phyloP scores from a whole-genome alignment of 2,113 vertebrate species.

The Mola mola region DNA sequence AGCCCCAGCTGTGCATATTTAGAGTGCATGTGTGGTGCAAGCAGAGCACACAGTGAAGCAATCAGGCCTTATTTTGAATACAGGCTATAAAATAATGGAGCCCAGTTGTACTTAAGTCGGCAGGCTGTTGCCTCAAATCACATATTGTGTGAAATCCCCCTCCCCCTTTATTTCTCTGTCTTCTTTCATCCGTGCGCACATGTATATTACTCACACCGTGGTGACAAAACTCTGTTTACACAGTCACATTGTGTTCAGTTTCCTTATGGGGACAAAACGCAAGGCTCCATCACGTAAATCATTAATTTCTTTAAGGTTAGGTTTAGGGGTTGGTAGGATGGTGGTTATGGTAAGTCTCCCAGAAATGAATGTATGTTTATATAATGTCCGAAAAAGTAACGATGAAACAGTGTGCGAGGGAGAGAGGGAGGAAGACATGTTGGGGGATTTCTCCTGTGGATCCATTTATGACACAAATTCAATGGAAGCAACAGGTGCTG shows the following conservation, averaged over 20 bases:
- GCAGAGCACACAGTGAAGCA: slow-evolving; percentile 59
- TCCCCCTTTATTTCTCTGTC: not conserved
- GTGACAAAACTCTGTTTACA: not conserved
- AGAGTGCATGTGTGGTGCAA: slow-evolving; percentile 43
- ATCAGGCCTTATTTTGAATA: slow-evolving; percentile 52
- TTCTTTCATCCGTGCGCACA: slow-evolving; percentile 14
- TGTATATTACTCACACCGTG: slow-evolving; percentile 1
- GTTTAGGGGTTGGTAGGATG: no score
- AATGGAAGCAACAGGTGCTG: slow-evolving; percentile 73
- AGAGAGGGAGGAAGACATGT: no score
- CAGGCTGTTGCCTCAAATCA: slow-evolving; percentile 49
- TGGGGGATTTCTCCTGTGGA: slow-evolving; percentile 23
- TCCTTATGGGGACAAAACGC: not conserved
- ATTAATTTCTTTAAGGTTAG: no score
- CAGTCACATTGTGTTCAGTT: not conserved
- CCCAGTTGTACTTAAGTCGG: slow-evolving; percentile 52
- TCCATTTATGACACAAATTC: slow-evolving; percentile 43
- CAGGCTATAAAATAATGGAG: slow-evolving; percentile 48
- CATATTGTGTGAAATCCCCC: slow-evolving; percentile 37
- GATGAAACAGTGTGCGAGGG: not conserved
- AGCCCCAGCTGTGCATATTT: slow-evolving; percentile 35
- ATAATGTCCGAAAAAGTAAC: not conserved
- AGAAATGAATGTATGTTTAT: slow-evolving; percentile 1
- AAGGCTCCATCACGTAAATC: not conserved
- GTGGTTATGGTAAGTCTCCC: not conserved